Conservation (phyloP, 2,888 invertebrate species). For the Clistopyga incitator region DNA sequence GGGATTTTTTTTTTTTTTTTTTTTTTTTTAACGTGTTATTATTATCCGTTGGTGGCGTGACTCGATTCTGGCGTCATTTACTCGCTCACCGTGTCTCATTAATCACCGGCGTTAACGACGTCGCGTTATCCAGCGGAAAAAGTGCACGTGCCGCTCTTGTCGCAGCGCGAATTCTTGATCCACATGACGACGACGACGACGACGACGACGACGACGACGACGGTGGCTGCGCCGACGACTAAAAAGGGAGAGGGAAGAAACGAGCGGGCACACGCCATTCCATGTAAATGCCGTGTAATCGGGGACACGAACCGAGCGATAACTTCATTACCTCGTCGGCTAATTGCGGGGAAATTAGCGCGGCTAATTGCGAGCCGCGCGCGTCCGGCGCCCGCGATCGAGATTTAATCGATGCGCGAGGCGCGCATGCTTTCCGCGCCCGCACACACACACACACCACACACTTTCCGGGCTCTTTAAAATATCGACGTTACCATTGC, state of each 20-base stretch:
- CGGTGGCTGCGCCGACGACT: slow-evolving; percentile 3
- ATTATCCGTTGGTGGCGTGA: slow-evolving; percentile 26
- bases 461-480: slow-evolving; percentile 4
- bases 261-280: slow-evolving; percentile 73
- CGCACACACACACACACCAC: slow-evolving; percentile 13
- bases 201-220: not conserved
- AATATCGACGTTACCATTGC: slow-evolving; percentile 17
- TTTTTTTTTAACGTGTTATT: slow-evolving; percentile 34
- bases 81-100: slow-evolving; percentile 65
- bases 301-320: slow-evolving; percentile 78
- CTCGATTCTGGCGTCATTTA: slow-evolving; percentile 29
- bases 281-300: slow-evolving; percentile 80
- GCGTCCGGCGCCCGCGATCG: slow-evolving; percentile 70
- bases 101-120: slow-evolving; percentile 75
- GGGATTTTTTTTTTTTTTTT: too few relatives aligned
- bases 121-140: slow-evolving; percentile 69
- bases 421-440: slow-evolving; percentile 33
- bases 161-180: slow-evolving; percentile 34
- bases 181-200: not conserved
- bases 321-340: slow-evolving; percentile 78
- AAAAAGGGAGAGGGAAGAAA: slow-evolving; percentile 23
- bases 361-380: slow-evolving; percentile 75
- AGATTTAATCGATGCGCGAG: slow-evolving; percentile 76
- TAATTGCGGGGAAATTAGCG: slow-evolving; percentile 80
- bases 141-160: slow-evolving; percentile 63